A percentile compares a stretch with the other conserved stretches of the same genome.
Evolutionary conservation across 2,113 vertebrate genomes (phyloP).

Genomic region (Epinephelus lanceolatus): DNA sequence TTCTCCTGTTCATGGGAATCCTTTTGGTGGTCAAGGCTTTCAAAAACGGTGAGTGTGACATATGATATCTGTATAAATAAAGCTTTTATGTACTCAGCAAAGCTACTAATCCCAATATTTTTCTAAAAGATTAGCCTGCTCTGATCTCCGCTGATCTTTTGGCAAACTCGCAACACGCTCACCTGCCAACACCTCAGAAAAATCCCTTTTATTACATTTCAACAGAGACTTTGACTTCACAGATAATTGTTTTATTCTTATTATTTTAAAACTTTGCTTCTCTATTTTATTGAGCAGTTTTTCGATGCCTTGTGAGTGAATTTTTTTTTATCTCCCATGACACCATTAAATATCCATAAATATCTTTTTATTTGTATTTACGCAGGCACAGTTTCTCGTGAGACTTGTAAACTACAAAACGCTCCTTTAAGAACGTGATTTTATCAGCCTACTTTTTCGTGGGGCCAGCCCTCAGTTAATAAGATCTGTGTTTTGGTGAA

Average conservation of each 20-base stretch:
- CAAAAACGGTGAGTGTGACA: conserved; percentile 85
- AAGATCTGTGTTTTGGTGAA: not conserved
- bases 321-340: not conserved
- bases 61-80: conserved; percentile 58
- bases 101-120: conserved; percentile 67
- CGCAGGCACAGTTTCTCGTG: too few relatives aligned
- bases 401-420: not conserved
- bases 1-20: conserved; percentile 84
- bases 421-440: not conserved
- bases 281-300: not conserved
- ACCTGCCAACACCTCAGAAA: conserved; percentile 46
- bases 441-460: not conserved
- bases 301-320: not conserved
- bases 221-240: not conserved
- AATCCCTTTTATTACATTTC: not conserved
- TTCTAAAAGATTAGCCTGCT: conserved; percentile 61
- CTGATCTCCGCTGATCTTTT: conserved; percentile 61
- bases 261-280: not conserved
- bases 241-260: not conserved
- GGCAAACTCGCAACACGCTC: conserved; percentile 53
- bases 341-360: not conserved
- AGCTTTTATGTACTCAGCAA: conserved; percentile 52
- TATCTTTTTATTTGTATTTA: not conserved
- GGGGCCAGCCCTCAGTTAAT: not conserved
- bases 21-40: conserved; percentile 80